Conservation (phyloP, 2,888 invertebrate genomes). For the Hypomecis punctinalis region DNA sequence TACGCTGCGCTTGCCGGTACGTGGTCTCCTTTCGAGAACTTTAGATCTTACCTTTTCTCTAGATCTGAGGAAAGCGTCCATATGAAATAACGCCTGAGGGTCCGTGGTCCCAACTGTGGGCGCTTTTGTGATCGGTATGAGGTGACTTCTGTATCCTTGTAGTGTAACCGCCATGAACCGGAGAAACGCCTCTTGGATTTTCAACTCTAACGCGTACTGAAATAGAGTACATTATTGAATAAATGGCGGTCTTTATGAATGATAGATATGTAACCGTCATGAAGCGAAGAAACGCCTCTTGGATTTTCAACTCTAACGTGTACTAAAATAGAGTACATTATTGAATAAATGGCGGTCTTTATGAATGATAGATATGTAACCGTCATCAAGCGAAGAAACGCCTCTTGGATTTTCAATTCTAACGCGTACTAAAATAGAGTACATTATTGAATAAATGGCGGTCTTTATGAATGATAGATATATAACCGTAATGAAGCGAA, state of each 20-base stretch:
- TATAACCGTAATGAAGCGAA: too few relatives aligned
- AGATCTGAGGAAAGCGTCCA: slow-evolving; percentile 94
- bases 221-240: slow-evolving; percentile 44
- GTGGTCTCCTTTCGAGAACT: too few relatives aligned
- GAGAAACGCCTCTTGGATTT: slow-evolving; percentile 98
- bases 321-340: slow-evolving; percentile 81
- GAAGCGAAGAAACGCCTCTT: slow-evolving; percentile 98
- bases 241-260: too few relatives aligned
- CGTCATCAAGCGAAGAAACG: slow-evolving; percentile 98
- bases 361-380: too few relatives aligned
- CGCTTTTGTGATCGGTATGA: slow-evolving; percentile 96
- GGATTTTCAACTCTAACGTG: slow-evolving; percentile 96
- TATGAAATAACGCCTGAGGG: slow-evolving; percentile 96
- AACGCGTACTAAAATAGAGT: slow-evolving; percentile 88
- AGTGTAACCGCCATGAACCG: slow-evolving; percentile 97
- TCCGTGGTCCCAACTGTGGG: slow-evolving; percentile 98
- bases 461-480: too few relatives aligned
- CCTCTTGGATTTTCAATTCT: slow-evolving; percentile 98
- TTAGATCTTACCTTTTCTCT: slow-evolving; percentile 89
- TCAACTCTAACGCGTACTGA: slow-evolving; percentile 93
- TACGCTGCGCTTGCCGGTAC: too few relatives aligned
- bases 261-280: slow-evolving; percentile 97
- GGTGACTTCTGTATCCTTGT: slow-evolving; percentile 94
- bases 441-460: background rate
- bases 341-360: too few relatives aligned